These are phyloP conservation scores for Microplitis demolitor DNA, from an alignment of 1,140 invertebrate genomes.

Conservation along the genomic window DNA sequence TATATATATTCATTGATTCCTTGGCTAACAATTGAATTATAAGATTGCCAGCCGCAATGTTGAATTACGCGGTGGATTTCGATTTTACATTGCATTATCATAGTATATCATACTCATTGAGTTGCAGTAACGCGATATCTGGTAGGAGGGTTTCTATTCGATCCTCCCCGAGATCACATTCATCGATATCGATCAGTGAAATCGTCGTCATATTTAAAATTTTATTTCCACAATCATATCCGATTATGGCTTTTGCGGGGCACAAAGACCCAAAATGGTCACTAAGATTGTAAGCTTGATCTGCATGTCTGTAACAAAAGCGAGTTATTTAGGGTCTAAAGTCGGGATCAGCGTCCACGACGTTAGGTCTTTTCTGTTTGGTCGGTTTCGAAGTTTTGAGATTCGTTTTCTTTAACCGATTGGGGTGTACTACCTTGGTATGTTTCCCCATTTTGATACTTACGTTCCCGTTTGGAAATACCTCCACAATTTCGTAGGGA, in stretches of 20 bases:
- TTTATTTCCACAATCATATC: not conserved
- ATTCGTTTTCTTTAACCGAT: not conserved
- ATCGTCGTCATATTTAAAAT: not conserved
- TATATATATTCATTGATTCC: not conserved
- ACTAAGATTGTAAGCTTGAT: not conserved
- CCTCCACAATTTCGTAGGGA: slow-evolving; percentile 3
- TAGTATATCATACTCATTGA: not conserved
- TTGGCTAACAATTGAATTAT: not conserved
- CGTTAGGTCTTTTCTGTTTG: not conserved
- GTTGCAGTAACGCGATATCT: not conserved
- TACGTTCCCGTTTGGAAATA: not conserved
- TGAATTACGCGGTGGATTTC: no score
- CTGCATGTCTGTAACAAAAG: not conserved
- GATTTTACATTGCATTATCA: no score
- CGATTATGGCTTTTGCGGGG: not conserved
- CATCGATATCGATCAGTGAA: not conserved
- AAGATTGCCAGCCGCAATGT: not conserved
- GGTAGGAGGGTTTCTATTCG: not conserved
- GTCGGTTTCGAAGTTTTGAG: not conserved
- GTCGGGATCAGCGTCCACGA: not conserved
- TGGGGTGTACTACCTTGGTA: not conserved
- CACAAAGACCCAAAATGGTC: not conserved
- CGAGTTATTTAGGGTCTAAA: not conserved
- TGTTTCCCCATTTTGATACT: not conserved
- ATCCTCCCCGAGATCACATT: not conserved